Conservation (phyloP, 2,888 invertebrate species). For the Caenorhabditis sulstoni region DNA sequence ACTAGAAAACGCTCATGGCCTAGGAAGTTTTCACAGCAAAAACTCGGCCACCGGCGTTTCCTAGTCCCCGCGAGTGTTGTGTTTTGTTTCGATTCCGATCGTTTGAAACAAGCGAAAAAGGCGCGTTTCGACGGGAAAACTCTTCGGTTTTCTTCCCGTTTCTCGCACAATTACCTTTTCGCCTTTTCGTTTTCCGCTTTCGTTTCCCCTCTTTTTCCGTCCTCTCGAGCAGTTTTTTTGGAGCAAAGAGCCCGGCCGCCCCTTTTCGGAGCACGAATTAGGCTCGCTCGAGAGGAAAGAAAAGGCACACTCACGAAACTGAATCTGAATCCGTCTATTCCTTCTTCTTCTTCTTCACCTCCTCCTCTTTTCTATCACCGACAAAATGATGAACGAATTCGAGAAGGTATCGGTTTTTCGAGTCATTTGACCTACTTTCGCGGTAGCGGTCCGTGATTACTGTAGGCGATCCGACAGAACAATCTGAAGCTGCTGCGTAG, state of each 20-base stretch:
- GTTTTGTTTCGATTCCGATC: no score
- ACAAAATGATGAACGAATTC: constrained; percentile 57
- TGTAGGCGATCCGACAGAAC: constrained; percentile 58
- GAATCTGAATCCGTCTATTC: background rate
- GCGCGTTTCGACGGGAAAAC: background rate
- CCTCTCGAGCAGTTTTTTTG: constrained; percentile 12
- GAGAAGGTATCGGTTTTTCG: constrained; percentile 37
- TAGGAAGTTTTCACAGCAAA: no score
- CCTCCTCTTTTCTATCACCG: background rate
- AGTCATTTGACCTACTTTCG: constrained; percentile 1
- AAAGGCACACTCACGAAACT: constrained; percentile 22
- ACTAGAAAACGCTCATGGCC: no score
- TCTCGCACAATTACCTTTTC: constrained; percentile 28
- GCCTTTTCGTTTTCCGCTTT: constrained; percentile 2
- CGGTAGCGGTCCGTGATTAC: background rate
- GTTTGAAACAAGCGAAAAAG: background rate
- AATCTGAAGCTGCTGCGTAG: constrained; percentile 55
- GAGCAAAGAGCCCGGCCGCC: constrained; percentile 30
- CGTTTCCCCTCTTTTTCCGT: constrained; percentile 21
- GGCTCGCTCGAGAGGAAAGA: constrained; percentile 43
- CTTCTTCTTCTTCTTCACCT: background rate
- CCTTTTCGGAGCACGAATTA: constrained; percentile 10
- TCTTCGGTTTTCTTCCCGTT: background rate
- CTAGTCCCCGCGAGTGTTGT: no score
- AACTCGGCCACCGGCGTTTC: no score